Base-by-base conservation (phyloP, 2,113 vertebrate species). In the Brachyistius frenatus region DNA sequence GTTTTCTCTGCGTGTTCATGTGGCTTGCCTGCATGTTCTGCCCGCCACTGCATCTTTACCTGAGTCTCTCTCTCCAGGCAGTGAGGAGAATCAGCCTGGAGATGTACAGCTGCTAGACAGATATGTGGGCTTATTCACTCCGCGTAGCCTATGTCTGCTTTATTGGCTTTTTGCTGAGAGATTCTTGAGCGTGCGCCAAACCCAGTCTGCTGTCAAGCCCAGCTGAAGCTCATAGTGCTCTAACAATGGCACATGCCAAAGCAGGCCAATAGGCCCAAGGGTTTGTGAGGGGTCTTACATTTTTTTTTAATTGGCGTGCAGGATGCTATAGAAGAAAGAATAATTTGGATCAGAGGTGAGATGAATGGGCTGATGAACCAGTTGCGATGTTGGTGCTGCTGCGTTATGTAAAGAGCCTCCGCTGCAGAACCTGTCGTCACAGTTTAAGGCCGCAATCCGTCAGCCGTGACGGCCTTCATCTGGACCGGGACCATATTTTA, bases 401-500 rank as follows among this genome's bases (percentile, higher is more conserved):
- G 37, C 31, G 55, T 76, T 78, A 50, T 71, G 54, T 71, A 65
- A 68, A 76, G 76, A 62, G 68, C 75, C 1, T 66, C 37, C 39
- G 44, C 68, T 61, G 61, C 67, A 57, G 66, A 75, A 65, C 33
- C 80, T 66, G 74, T 65, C 66, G 0, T 57, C 68, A 39, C 62
- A 60, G 50, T 55, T 84, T 61, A 77, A 63, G 65, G 15, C 64
- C 39, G 4, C 82, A 77, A 87, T 89, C 84, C 65, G 56, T 87
- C 78, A 73, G 53, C 33, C 41, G 32, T 55, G 61, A 80, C 52
- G 11, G 16, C 74, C 63, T 60, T 80, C 49, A 35, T 88, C 63
- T 77, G 58, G 44, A 86, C 31, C 32, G 5, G 2, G 16, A 58
- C 55, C 11, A 37, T 63, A 58, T 85, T 77, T 82, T 81, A 73